A percentile compares a stretch with the other conserved stretches of the same genome.
phyloP scores from a whole-genome alignment of 2,888 invertebrate genomes.

The Acronicta aceris region DNA sequence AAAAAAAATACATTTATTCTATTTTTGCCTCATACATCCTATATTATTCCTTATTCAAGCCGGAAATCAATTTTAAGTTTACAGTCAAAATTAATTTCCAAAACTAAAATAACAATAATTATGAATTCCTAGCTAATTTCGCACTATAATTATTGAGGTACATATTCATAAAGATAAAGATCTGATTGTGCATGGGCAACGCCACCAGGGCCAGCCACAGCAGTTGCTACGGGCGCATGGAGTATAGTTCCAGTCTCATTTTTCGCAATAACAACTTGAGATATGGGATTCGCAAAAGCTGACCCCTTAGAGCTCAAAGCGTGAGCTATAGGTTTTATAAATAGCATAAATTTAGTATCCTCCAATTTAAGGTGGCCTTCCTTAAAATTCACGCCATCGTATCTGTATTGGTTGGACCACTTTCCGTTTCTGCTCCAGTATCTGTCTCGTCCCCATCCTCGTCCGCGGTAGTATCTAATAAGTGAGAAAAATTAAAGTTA shows the following conservation, averaged over 20 bases:
- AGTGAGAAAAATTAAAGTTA: conserved; percentile 73
- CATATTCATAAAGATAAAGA: conserved; percentile 88
- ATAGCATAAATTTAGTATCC: conserved; percentile 68
- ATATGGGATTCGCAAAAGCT: conserved; percentile 92
- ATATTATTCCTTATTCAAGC: conserved; percentile 41
- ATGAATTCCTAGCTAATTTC: conserved; percentile 25
- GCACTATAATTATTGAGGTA: conserved; percentile 55
- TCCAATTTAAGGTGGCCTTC: conserved; percentile 61
- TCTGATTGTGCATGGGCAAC: conserved; percentile 93
- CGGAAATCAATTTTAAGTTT: conserved; percentile 81
- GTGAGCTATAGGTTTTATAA: conserved; percentile 91
- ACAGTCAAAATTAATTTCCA: conserved; percentile 79
- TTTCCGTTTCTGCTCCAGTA: conserved; percentile 57
- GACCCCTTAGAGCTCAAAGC: conserved; percentile 91
- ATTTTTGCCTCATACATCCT: conserved; percentile 17
- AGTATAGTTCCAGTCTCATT: conserved; percentile 90
- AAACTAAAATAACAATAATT: conserved; percentile 19
- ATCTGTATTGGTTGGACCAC: conserved; percentile 70
- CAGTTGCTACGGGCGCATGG: conserved; percentile 92
- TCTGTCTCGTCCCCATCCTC: conserved; percentile 62
- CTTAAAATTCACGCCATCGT: conserved; percentile 72
- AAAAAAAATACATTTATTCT: conserved; percentile 40
- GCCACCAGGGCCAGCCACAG: conserved; percentile 93
- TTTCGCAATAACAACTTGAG: conserved; percentile 90
- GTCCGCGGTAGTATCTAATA: conserved; percentile 75